A percentile compares a stretch with the other conserved stretches of the same genome.
Conservation (phyloP, 2,113 vertebrate species). For the Physeter macrocephalus region DNA sequence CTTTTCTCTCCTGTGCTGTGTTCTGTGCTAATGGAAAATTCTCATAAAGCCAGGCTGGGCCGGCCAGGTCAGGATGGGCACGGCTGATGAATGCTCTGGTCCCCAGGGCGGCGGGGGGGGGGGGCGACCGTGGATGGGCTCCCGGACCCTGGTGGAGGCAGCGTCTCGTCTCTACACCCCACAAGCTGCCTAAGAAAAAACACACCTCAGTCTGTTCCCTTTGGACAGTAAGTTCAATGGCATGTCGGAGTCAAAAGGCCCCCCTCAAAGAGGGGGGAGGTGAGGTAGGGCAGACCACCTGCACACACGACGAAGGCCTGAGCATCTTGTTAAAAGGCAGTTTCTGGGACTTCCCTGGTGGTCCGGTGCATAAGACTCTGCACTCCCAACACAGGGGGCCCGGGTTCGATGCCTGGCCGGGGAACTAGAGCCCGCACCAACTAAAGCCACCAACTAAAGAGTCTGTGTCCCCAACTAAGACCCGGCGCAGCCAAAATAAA, state of each 20-base stretch:
- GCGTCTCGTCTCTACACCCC: not conserved
- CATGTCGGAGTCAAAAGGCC: not conserved
- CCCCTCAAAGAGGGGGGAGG: not conserved
- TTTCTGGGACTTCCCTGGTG: too few species aligned
- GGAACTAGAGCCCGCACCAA: too few species aligned
- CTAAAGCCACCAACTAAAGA: too few species aligned
- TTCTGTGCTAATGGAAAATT: not conserved
- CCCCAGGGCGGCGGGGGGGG: rapidly evolving
- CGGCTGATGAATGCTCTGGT: rapidly evolving
- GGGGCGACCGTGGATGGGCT: rapidly evolving
- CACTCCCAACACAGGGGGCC: too few species aligned
- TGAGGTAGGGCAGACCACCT: not conserved
- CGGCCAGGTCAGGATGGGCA: not conserved
- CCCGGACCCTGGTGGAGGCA: not conserved
- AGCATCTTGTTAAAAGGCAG: not conserved
- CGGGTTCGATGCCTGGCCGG: too few species aligned
- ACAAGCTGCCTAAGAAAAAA: not conserved
- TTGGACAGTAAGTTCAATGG: too few species aligned
- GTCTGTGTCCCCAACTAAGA: too few species aligned
- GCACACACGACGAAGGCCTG: rapidly evolving
- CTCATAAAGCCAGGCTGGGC: not conserved
- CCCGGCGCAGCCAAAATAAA: too few species aligned
- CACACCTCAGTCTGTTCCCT: not conserved
- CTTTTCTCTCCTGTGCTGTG: not conserved
- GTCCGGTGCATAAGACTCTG: too few species aligned